A percentile compares a stretch with the other conserved stretches of the same genome.
These are phyloP conservation scores for Alces alces DNA, from an alignment of 2,113 vertebrate genomes.

Conservation along the genomic window DNA sequence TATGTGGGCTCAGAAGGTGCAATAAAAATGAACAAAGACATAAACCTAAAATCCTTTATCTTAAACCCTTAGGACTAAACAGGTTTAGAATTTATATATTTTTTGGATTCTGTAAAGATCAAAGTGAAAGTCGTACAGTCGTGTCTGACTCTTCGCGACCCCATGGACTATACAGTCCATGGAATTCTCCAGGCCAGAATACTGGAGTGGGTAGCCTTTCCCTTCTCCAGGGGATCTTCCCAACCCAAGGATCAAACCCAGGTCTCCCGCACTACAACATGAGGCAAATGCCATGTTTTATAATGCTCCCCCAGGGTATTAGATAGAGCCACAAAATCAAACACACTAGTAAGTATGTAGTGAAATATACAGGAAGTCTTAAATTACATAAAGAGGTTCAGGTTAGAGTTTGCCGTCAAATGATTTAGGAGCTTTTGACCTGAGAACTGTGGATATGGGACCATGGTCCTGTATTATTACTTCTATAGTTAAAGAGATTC, in stretches of 20 bases:
- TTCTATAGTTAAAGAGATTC: neutral
- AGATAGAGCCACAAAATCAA: neutral
- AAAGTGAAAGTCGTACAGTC: neutral
- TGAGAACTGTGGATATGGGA: neutral
- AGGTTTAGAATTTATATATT: neutral
- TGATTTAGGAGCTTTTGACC: neutral
- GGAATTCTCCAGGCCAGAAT: neutral
- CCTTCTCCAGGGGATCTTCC: neutral
- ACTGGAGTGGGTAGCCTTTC: neutral
- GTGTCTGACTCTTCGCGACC: neutral
- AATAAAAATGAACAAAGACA: neutral
- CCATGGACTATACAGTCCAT: neutral
- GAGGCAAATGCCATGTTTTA: neutral
- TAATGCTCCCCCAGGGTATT: neutral
- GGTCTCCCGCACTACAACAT: neutral
- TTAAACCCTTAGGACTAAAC: conserved; percentile 2
- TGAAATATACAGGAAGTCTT: neutral
- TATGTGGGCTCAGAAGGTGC: neutral
- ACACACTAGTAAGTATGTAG: neutral
- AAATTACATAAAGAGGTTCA: neutral
- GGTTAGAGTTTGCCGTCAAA: neutral
- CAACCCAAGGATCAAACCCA: neutral
- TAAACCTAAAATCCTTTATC: neutral
- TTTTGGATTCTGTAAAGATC: neutral
- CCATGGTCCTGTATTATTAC: neutral